These are phyloP conservation scores for Leucoraja ocellata DNA, from an alignment of 2,797 vertebrate genomes.

Conservation along the genomic window DNA sequence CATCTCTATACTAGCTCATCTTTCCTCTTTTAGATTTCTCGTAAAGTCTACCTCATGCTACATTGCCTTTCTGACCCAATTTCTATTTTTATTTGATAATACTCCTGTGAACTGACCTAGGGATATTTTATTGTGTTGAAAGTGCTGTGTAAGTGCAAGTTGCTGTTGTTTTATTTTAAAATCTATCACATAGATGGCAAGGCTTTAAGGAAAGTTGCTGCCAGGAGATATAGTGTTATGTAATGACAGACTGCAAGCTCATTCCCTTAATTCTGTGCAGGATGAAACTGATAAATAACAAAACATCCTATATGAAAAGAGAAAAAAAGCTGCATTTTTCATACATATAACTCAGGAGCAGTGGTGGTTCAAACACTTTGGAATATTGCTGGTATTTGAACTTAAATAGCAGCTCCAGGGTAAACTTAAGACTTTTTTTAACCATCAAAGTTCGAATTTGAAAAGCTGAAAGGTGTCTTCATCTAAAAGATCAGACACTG, in stretches of 20 bases:
- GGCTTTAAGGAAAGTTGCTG: background rate
- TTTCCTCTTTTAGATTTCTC: background rate
- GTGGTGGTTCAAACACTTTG: too few species aligned
- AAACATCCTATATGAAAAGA: background rate
- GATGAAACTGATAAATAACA: background rate
- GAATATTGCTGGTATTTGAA: background rate
- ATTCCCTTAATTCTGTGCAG: background rate
- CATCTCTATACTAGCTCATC: background rate
- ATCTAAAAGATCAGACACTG: background rate
- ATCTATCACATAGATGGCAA: background rate
- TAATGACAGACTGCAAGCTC: background rate
- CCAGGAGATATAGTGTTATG: background rate
- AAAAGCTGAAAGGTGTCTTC: background rate
- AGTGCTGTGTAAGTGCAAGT: background rate
- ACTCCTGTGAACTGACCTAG: background rate
- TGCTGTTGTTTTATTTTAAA: background rate
- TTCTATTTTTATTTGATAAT: background rate
- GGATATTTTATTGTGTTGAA: background rate
- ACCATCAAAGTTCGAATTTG: background rate
- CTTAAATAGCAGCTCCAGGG: too few species aligned
- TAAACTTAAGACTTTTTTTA: background rate
- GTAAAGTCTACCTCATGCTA: background rate
- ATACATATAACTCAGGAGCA: background rate
- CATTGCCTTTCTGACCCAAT: background rate
- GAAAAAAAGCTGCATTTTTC: background rate